A percentile compares a stretch with the other conserved stretches of the same genome.
Conservation (phyloP, 2,888 invertebrate species). For the Cosmorhoe ocellata region DNA sequence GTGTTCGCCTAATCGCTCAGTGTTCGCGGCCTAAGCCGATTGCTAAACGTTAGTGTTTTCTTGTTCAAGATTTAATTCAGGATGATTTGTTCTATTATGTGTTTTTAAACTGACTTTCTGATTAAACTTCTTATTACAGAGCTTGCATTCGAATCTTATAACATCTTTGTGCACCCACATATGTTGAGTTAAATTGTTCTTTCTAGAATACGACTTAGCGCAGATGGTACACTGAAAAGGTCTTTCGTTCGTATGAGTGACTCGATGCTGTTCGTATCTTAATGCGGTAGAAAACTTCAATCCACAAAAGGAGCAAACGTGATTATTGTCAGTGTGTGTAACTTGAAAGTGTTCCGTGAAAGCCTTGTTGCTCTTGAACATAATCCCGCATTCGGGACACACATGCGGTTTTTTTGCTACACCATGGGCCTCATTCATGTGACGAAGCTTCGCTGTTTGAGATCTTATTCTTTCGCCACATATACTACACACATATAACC, state of each 20-base stretch:
- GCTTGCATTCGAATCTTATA: constrained; percentile 65
- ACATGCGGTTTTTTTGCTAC: constrained; percentile 51
- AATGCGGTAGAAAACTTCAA: constrained; percentile 60
- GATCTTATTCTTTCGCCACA: constrained; percentile 66
- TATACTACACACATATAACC: constrained; percentile 61
- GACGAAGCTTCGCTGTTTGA: constrained; percentile 57
- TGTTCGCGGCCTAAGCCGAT: no score
- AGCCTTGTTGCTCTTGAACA: constrained; percentile 56
- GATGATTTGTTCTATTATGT: constrained; percentile 71
- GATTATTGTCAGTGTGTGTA: constrained; percentile 65
- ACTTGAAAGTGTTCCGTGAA: constrained; percentile 48
- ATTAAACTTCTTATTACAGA: constrained; percentile 70
- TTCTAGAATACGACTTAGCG: constrained; percentile 65
- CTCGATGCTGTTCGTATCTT: constrained; percentile 67
- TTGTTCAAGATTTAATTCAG: constrained; percentile 51
- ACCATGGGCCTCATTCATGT: constrained; percentile 57
- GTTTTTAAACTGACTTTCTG: constrained; percentile 70
- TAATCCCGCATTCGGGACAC: constrained; percentile 61
- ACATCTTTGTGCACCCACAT: constrained; percentile 73
- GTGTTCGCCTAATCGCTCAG: no score
- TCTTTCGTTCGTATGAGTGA: constrained; percentile 79
- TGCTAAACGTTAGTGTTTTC: constrained; percentile 38
- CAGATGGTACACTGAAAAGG: constrained; percentile 76
- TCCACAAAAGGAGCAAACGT: constrained; percentile 64
- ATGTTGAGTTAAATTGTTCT: constrained; percentile 68